A percentile compares a stretch with the other conserved stretches of the same genome.
Evolutionary conservation across 2,113 vertebrate genomes (phyloP).

Genomic region (Vidua macroura): DNA sequence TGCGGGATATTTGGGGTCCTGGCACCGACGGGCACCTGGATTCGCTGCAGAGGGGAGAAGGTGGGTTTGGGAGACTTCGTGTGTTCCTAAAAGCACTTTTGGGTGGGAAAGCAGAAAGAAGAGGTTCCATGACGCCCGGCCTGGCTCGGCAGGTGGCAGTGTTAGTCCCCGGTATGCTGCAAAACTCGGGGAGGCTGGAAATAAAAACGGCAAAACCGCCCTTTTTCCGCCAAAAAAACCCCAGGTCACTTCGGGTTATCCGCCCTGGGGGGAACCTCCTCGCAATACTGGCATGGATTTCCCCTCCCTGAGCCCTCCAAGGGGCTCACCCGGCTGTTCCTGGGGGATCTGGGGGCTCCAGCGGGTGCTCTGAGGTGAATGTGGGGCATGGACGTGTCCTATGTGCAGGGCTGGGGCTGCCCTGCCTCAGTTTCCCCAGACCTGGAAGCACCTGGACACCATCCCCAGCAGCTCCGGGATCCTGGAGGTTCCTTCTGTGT

Average conservation of each 20-base stretch:
- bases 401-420: accelerated
- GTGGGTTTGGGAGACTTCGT: accelerated
- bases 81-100: accelerated
- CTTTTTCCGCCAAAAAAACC: not conserved
- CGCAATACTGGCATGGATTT: accelerated
- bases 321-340: accelerated
- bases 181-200: accelerated
- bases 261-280: accelerated
- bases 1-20: accelerated
- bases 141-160: conserved; percentile 16
- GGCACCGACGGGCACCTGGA: not conserved
- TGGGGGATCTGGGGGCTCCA: accelerated
- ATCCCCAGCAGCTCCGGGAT: not conserved
- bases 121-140: accelerated
- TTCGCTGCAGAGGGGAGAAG: accelerated
- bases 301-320: too few species aligned
- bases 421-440: not conserved
- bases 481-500: not conserved
- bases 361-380: accelerated
- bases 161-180: not conserved
- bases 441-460: not conserved
- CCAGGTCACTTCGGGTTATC: not conserved
- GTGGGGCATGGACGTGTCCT: accelerated
- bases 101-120: accelerated
- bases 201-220: accelerated